Evolutionary conservation across 2,797 vertebrate species (phyloP).

Genomic region (Oryzias dopingdopingensis): DNA sequence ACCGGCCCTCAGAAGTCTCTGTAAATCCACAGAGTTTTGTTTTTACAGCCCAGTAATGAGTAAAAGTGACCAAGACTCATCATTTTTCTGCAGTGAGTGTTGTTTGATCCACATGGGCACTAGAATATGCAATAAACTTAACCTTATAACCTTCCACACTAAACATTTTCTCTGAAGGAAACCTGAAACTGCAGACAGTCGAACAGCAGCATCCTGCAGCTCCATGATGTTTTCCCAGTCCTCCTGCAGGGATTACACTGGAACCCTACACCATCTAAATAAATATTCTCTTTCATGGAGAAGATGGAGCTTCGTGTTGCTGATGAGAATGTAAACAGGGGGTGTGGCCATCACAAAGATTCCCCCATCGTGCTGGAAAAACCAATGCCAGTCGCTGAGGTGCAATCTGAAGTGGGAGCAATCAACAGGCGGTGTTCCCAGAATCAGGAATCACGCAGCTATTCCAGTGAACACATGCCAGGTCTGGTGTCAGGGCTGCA

Average conservation of each 20-base stretch:
- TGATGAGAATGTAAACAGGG: constrained; percentile 54
- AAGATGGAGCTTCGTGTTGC: constrained; percentile 32
- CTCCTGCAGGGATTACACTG: constrained; percentile 48
- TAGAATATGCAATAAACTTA: constrained; percentile 9
- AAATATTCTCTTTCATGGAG: constrained; percentile 42
- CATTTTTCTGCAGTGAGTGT: background rate
- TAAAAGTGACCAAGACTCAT: no score
- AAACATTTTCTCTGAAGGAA: constrained; percentile 29
- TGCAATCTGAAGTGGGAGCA: constrained; percentile 50
- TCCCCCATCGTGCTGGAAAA: constrained; percentile 30
- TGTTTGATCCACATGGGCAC: constrained; percentile 14
- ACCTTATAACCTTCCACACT: constrained; percentile 3
- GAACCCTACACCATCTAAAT: constrained; percentile 56
- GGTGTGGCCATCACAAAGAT: constrained; percentile 31
- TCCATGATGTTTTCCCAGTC: constrained; percentile 63
- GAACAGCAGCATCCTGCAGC: constrained; percentile 46
- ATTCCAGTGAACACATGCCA: constrained; percentile 58
- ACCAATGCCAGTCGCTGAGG: constrained; percentile 39
- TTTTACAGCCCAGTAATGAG: no score
- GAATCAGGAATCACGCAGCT: constrained; percentile 61
- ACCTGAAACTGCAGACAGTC: constrained; percentile 44
- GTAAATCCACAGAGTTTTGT: background rate
- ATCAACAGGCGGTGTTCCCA: constrained; percentile 68
- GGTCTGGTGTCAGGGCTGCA: constrained; percentile 69
- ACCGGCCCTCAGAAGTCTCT: constrained; percentile 10